Conservation (phyloP, 2,113 vertebrate species). For the Rhinopithecus roxellana region DNA sequence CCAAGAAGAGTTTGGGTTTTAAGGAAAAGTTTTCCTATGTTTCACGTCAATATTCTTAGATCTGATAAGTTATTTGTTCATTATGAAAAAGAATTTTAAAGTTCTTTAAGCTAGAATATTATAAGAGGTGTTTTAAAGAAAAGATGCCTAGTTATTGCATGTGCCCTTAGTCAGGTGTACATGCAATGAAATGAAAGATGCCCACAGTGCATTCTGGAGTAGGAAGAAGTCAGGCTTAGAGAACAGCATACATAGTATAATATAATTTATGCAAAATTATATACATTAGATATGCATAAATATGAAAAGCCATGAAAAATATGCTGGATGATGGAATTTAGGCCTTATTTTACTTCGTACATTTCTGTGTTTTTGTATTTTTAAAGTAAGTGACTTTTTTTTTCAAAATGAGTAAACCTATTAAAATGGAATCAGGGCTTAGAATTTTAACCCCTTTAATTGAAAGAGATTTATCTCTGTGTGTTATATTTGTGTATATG, state of each 20-base stretch:
- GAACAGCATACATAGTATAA: background rate
- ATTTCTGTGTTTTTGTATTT: slow-evolving; percentile 48
- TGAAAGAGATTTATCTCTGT: slow-evolving; percentile 13
- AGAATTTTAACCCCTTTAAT: background rate
- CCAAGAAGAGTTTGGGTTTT: slow-evolving; percentile 26
- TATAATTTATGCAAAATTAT: slow-evolving; percentile 35
- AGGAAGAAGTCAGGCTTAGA: slow-evolving; percentile 7
- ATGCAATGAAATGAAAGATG: slow-evolving; percentile 23
- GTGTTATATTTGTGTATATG: background rate
- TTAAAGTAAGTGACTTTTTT: slow-evolving; percentile 36
- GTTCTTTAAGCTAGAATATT: slow-evolving; percentile 23
- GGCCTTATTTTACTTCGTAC: slow-evolving; percentile 45
- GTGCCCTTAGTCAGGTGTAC: background rate
- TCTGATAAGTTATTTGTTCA: slow-evolving; percentile 18
- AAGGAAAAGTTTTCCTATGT: slow-evolving; percentile 13
- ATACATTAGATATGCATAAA: slow-evolving; percentile 36
- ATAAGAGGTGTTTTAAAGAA: background rate
- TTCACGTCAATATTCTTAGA: slow-evolving; percentile 33
- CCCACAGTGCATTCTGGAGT: slow-evolving; percentile 19
- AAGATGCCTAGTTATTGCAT: slow-evolving; percentile 22
- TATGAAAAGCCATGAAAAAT: slow-evolving; percentile 21
- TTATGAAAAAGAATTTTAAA: slow-evolving; percentile 44
- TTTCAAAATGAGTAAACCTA: slow-evolving; percentile 32
- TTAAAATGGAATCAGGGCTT: slow-evolving; percentile 43
- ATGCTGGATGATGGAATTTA: slow-evolving; percentile 24